Base-by-base conservation (phyloP, 2,888 invertebrate genomes). In the Beris chalybata region DNA sequence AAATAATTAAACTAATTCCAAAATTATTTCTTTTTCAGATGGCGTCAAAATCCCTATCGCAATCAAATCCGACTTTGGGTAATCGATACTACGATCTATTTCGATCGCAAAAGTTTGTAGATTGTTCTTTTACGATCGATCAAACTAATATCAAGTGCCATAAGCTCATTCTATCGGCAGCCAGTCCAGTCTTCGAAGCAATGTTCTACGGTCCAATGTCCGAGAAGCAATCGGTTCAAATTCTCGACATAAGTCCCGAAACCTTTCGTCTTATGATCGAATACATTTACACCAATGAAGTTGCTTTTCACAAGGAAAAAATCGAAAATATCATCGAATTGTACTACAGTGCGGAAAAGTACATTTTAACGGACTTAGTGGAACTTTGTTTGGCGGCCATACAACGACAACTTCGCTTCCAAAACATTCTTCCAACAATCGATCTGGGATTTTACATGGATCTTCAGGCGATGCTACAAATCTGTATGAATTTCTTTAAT, bases 191-290 rank as follows among this genome's bases (percentile, higher is more conserved):
- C 3, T 93, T 93, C 75, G 92, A 93, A 76, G 91, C 92, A 5
- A 93, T 93, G 93, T 92, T 93, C 75, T 92, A 85, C 75, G 93
- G 93, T 0, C 89, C 90, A 4, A 88, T 91, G 86, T 86, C 90
- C 2, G 89, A 91, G 74, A 86, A 87, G 32, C 83, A 85, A 71
- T 85, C 85, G 47, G 80, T 81, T 30, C 76, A 75, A 67, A 79
- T 83, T 53, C 73, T 80, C 7, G 83, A 83, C 63, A 79, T 82
- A 61, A 79, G 78, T 65, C 74, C 77, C 2, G 76, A 79, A 2
- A 77, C 78, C n/a, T 82, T 83, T 69, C 74, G 78, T 53, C 74
- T 77, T 7, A 71, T 83, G 31, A 70, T 83, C 12, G 73, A 77
- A 66, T 82, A 76, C 66, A 78, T 79, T 30, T 80, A 81, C 69